These are phyloP conservation scores for Pica pica DNA, from an alignment of 2,113 vertebrate species.

Conservation along the genomic window DNA sequence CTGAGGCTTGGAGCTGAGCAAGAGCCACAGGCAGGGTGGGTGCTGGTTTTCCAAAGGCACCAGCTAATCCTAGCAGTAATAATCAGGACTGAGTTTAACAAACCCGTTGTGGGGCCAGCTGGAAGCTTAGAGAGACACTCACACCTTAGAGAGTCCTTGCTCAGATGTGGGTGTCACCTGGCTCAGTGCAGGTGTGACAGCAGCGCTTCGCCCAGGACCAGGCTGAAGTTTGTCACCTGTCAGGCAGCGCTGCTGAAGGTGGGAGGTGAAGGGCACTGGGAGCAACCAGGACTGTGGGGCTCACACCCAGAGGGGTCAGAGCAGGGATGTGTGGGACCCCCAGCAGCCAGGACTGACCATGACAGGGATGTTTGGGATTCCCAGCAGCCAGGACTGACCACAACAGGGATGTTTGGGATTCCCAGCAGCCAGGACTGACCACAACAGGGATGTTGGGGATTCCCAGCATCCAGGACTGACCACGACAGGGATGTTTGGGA, in stretches of 20 bases:
- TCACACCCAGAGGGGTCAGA: background rate
- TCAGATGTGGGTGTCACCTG: background rate
- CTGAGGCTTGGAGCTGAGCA: background rate
- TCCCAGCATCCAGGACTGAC: background rate
- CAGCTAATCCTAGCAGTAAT: background rate
- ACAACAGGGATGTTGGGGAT: background rate
- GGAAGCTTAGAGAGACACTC: background rate
- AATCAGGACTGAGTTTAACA: background rate
- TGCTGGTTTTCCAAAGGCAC: background rate
- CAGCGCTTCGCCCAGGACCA: background rate
- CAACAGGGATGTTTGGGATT: background rate
- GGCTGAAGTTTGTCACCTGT: background rate
- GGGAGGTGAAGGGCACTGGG: background rate
- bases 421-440: background rate
- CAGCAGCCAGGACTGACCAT: no score
- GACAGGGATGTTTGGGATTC: background rate
- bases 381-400: background rate
- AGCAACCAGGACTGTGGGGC: no score
- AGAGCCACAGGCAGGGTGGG: background rate
- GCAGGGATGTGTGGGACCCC: no score
- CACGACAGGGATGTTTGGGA: background rate
- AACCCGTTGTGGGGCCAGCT: fast-evolving
- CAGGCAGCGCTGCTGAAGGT: background rate
- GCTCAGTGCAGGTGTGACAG: background rate
- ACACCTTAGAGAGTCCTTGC: background rate